Base-by-base conservation (phyloP, 2,888 invertebrate species). In the Macaria liturata region DNA sequence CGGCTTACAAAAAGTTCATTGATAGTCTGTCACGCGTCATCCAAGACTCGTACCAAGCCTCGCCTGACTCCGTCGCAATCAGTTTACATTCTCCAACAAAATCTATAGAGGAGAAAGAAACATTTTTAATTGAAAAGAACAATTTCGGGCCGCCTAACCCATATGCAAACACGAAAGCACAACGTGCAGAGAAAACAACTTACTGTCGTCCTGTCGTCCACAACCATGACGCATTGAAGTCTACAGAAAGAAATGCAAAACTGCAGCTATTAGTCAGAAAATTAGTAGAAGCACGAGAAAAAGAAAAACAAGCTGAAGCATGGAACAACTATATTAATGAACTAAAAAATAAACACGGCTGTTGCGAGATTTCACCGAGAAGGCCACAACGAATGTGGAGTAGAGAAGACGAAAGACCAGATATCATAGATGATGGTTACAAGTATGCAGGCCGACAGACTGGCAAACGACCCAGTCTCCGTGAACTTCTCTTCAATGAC, bases 251-350 rank as follows among this genome's bases (percentile, higher is more conserved):
- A 68, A 84, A 86, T 48, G 71, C 61, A 3, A 84, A 68, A 62
- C 64, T 89, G 30, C 78, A 83, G 49, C 62, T 55, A 30, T 58
- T 87, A 20, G 72, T 88, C 0, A 75, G 69, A 48, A 80, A 76
- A 57, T 57, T 89, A 43, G 67, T 77, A 7, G 53, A 70, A 43
- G 72, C 70, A 3, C 72, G 85, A 62, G 75, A 81, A 60, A 79
- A 59, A 56, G 83, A 86, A 57, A 85, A 81, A 65, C 72, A 82
- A 50, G 73, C 67, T 46, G 78, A 81, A 56, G 65, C 72, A 1
- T 86, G 85, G 83, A 83, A 85, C 61, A 85, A 82, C 54, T 86
- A 81, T 47, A 83, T 90, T n/a, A 83, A 84, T 45, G 71, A 79
- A 42, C 68, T 87, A 40, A 83, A 80, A 61, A 80, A 73, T 55